Evolutionary conservation across 2,888 invertebrate genomes (phyloP).

Genomic region (Metalampra italica): DNA sequence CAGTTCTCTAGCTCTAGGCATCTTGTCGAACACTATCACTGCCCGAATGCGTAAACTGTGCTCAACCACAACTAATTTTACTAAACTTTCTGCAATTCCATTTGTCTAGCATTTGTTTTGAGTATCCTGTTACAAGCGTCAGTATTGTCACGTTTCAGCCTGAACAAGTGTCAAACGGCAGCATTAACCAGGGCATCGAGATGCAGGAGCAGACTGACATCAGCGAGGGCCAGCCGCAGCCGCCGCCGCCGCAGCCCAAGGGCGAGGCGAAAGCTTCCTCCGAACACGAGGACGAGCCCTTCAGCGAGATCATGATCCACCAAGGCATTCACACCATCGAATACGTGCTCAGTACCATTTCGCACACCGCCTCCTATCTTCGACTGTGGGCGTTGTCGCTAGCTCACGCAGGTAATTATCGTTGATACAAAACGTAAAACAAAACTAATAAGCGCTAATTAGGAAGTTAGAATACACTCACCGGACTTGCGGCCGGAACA

Average conservation of each 20-base stretch:
- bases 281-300: conserved; percentile 80
- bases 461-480: too few species aligned
- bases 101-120: too few species aligned
- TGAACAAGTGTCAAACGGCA: conserved; percentile 76
- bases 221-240: conserved; percentile 33
- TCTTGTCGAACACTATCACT: too few species aligned
- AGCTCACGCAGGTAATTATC: conserved; percentile 91
- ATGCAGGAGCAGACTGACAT: conserved; percentile 74
- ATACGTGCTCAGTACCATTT: conserved; percentile 96
- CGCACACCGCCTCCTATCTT: conserved; percentile 97
- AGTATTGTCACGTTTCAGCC: conserved; percentile 29
- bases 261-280: conserved; percentile 19
- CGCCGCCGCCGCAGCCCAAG: conserved; percentile 9
- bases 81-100: too few species aligned
- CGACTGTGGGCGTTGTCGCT: conserved; percentile 97
- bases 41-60: too few species aligned
- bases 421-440: background rate
- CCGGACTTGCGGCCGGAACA: too few species aligned
- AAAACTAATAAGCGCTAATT: too few species aligned
- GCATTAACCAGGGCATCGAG: conserved; percentile 83
- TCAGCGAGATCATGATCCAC: conserved; percentile 94
- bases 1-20: too few species aligned
- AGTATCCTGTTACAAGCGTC: too few species aligned
- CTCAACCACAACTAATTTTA: too few species aligned
- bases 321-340: conserved; percentile 98